These are phyloP conservation scores for Itoplectis maculator DNA, from an alignment of 2,888 invertebrate species.

Conservation along the genomic window DNA sequence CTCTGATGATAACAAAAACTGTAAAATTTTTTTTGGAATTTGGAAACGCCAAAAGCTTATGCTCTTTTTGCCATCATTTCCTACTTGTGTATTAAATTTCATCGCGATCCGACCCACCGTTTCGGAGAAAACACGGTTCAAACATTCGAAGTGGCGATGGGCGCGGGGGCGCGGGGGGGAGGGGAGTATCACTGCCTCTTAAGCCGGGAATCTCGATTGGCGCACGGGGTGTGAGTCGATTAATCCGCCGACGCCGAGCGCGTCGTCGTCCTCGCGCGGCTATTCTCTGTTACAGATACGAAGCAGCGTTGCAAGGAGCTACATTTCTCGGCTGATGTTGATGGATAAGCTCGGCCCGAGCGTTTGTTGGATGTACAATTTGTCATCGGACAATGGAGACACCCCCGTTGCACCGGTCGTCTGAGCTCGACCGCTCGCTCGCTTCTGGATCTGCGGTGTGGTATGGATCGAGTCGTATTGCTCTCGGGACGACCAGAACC, in stretches of 20 bases:
- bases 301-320: slow-evolving; percentile 17
- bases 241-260: slow-evolving; percentile 49
- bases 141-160: too few relatives aligned
- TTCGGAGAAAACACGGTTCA: too few relatives aligned
- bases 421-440: slow-evolving; percentile 12
- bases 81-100: too few relatives aligned
- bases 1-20: too few relatives aligned
- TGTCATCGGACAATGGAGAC: slow-evolving; percentile 78
- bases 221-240: slow-evolving; percentile 53
- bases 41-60: too few relatives aligned
- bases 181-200: too few relatives aligned
- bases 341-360: slow-evolving; percentile 74
- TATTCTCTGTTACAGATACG: slow-evolving; percentile 15
- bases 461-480: neutral
- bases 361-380: slow-evolving; percentile 75
- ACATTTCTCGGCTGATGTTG: slow-evolving; percentile 73
- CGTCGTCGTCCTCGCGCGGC: too few relatives aligned
- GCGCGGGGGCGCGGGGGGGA: too few relatives aligned
- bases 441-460: slow-evolving; percentile 6
- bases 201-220: slow-evolving; percentile 54
- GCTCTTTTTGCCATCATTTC: too few relatives aligned
- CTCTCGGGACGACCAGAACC: neutral
- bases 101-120: too few relatives aligned
- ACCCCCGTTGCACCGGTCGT: slow-evolving; percentile 41
- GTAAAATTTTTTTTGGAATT: too few relatives aligned